Base-by-base conservation (phyloP, 2,113 vertebrate genomes). In the Chascanopsetta lugubris region DNA sequence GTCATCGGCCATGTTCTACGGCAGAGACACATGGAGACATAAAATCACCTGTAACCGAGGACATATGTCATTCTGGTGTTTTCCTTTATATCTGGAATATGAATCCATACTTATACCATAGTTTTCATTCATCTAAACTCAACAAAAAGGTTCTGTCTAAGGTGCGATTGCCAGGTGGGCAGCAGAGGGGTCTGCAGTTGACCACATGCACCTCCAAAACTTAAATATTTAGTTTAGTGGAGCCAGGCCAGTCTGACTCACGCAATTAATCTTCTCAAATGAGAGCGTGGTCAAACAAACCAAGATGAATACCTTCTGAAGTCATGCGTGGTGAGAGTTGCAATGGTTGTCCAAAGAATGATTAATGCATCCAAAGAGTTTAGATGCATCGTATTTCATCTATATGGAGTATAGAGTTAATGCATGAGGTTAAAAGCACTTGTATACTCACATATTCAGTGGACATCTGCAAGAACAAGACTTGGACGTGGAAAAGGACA, bases 221-320 rank as follows among this genome's bases (percentile, higher is more conserved):
- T 56, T 74, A 79, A 85, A 86, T 82, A 77, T 86, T 83, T 77
- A 71, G 49, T 65, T 80, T 69, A 69, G 69, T 8, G 0, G 12
- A 56, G 56, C 57, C 13, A 24, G 74, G 63, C 27, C 45, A 5
- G 48, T 46, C 50, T 22, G 38, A 55, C 27, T 8, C 47, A 21
- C 27, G 5, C 65, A 27, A 75, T 88, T 54, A 57, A 70, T 81
- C 72, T 80, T 65, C 58, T 38, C 40, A 66, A 77, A 69, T 62
- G 71, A 82, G 64, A 71, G 42, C 21, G 46, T 6, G 49, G 65
- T 79, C 60, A 83, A 83, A 84, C 81, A 76, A 77, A 80, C 32
- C 27, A 5, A 63, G 46, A 51, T 20, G 46, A 20, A 20, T 22
- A 22, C 21, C 2, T 43, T 50, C 61, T n/a, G 61, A 57, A 68